A percentile compares a stretch with the other conserved stretches of the same genome.
phyloP scores from a whole-genome alignment of 2,888 invertebrate genomes.

The Dynastes tityus region DNA sequence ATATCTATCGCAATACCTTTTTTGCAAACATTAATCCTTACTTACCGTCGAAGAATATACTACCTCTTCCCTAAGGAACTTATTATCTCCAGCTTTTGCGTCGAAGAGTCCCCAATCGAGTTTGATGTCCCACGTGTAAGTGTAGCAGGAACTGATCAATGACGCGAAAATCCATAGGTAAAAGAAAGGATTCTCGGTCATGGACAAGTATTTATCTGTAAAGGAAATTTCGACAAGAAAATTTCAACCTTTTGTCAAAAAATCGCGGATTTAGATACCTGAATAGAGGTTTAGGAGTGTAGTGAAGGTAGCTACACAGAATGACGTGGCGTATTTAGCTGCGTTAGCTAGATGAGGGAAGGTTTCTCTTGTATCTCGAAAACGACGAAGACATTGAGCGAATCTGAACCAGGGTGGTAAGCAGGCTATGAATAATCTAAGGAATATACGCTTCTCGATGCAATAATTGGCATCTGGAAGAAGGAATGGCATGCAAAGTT shows the following conservation, averaged over 20 bases:
- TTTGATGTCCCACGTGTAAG: conserved; percentile 98
- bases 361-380: conserved; percentile 92
- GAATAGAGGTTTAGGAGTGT: conserved; percentile 72
- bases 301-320: conserved; percentile 92
- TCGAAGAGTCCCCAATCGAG: conserved; percentile 99
- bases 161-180: conserved; percentile 92
- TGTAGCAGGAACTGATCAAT: conserved; percentile 92
- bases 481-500: neutral
- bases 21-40: neutral
- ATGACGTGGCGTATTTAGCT: conserved; percentile 97
- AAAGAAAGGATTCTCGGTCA: conserved; percentile 85
- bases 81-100: conserved; percentile 91
- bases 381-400: conserved; percentile 96
- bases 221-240: neutral
- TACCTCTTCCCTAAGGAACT: conserved; percentile 93
- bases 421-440: conserved; percentile 90
- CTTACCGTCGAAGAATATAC: conserved; percentile 92
- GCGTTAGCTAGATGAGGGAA: conserved; percentile 98
- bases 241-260: too few relatives aligned
- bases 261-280: conserved; percentile 17
- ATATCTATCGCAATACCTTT: too few relatives aligned
- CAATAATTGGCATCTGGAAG: conserved; percentile 74
- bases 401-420: conserved; percentile 98
- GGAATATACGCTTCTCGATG: conserved; percentile 81
- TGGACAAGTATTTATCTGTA: conserved; percentile 64